Conservation (phyloP, 2,888 invertebrate genomes). For the Philhelius pedissequus region DNA sequence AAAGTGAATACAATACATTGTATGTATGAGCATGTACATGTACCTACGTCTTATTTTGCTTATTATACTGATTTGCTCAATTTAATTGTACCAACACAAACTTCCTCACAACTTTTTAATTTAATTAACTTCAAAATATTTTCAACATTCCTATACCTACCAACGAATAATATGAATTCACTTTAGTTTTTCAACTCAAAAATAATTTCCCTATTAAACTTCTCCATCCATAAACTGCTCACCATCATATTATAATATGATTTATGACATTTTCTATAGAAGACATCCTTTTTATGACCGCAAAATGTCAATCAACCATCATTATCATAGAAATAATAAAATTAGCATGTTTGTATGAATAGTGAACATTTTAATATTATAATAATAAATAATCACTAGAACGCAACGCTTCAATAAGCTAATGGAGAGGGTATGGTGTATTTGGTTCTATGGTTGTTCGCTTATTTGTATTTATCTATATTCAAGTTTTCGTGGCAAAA, state of each 20-base stretch:
- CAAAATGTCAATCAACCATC: conserved; percentile 13
- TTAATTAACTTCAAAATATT: background rate
- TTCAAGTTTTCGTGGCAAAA: background rate
- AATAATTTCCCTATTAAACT: background rate
- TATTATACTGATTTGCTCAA: background rate
- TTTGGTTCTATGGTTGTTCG: background rate
- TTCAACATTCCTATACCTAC: no score
- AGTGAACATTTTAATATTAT: conserved; percentile 19
- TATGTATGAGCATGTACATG: no score
- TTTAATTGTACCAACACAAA: background rate
- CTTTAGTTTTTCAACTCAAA: background rate
- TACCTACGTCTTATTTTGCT: no score
- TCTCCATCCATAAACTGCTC: background rate
- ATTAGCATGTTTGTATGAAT: background rate
- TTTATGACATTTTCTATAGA: background rate
- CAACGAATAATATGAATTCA: background rate
- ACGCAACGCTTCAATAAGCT: background rate
- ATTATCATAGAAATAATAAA: conserved; percentile 9
- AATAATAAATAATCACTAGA: conserved; percentile 18
- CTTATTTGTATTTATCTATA: background rate
- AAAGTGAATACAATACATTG: no score
- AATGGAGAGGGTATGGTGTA: background rate
- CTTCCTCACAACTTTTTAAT: background rate
- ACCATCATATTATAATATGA: background rate
- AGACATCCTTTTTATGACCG: background rate